phyloP scores from a whole-genome alignment of 1,140 invertebrate genomes.

The Papilio machaon region DNA sequence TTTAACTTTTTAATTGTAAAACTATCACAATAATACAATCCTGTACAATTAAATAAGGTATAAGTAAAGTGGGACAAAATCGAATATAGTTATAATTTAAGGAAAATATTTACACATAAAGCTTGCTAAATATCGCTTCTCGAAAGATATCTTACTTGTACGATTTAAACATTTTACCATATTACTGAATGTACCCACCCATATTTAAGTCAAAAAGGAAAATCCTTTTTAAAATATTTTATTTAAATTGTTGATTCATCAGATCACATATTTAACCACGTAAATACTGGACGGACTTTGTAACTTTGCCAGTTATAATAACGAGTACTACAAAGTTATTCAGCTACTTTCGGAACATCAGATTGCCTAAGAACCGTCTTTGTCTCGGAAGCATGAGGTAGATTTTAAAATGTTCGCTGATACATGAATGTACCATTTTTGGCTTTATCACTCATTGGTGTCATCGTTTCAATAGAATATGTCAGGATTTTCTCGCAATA shows the following conservation, averaged over 20 bases:
- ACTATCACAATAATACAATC: slow-evolving; percentile 26
- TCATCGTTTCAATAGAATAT: slow-evolving; percentile 59
- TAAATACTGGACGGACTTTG: slow-evolving; percentile 35
- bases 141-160: not conserved
- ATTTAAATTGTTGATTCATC: slow-evolving; percentile 31
- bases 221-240: not conserved
- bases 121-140: not conserved
- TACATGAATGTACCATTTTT: not conserved
- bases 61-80: slow-evolving; percentile 26
- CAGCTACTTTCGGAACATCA: not conserved
- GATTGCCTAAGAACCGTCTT: not conserved
- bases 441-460: slow-evolving; percentile 9
- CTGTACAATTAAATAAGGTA: slow-evolving; percentile 29
- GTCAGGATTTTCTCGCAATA: slow-evolving; percentile 62
- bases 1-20: slow-evolving; percentile 26
- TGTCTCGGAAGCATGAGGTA: slow-evolving; percentile 29
- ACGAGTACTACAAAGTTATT: slow-evolving; percentile 28
- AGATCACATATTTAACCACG: slow-evolving; percentile 35
- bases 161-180: not conserved
- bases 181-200: slow-evolving; percentile 9
- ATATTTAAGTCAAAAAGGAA: slow-evolving; percentile 3
- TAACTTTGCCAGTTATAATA: slow-evolving; percentile 18
- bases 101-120: slow-evolving; percentile 6
- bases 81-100: slow-evolving; percentile 13
- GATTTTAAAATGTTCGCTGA: slow-evolving; percentile 13